phyloP scores from a whole-genome alignment of 2,113 vertebrate species.

The Carassius auratus region DNA sequence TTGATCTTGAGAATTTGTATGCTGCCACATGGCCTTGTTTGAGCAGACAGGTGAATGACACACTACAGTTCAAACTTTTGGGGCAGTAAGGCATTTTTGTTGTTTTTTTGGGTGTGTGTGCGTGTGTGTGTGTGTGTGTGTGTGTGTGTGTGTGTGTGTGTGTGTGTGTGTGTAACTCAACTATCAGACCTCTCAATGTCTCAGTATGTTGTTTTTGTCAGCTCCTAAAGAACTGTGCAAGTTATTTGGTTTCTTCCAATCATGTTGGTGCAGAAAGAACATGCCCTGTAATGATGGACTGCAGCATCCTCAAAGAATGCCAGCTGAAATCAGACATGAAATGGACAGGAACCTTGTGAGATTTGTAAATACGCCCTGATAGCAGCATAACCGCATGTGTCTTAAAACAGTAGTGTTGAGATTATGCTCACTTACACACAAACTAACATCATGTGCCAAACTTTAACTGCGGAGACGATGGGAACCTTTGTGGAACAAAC shows the following conservation, averaged over 20 bases:
- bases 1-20: not conserved
- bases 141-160: too few relatives aligned
- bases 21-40: not conserved
- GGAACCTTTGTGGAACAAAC: slow-evolving; percentile 27
- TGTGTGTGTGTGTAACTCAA: too few relatives aligned
- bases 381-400: not conserved
- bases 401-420: not conserved
- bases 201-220: not conserved
- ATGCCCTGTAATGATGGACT: not conserved
- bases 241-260: not conserved
- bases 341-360: not conserved
- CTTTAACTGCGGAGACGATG: slow-evolving; percentile 14
- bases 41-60: not conserved
- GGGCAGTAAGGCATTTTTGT: too few relatives aligned
- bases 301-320: slow-evolving; percentile 15
- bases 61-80: not conserved
- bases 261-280: not conserved
- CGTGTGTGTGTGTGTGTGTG: too few relatives aligned
- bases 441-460: slow-evolving; percentile 20
- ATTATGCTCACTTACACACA: not conserved
- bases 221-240: not conserved
- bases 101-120: not conserved
- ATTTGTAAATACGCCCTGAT: slow-evolving; percentile 8
- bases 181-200: not conserved
- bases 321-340: not conserved